These are phyloP conservation scores for Drosophila sordidula DNA, from an alignment of 2,888 invertebrate genomes.

Conservation along the genomic window DNA sequence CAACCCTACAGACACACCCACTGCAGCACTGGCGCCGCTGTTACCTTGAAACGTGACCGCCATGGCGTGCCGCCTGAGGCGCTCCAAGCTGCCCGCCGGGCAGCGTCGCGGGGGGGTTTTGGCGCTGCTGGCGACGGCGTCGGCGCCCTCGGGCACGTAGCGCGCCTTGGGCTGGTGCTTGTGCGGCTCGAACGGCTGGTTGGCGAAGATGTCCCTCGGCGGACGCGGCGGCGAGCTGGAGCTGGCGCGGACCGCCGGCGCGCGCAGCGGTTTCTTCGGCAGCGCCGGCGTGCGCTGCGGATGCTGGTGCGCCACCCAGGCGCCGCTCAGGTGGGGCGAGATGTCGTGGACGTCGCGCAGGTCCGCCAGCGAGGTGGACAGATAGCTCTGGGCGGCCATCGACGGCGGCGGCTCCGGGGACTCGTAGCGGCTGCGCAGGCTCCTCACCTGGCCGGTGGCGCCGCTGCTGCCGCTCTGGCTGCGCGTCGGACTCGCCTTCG, in stretches of 20 bases:
- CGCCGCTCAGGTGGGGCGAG: constrained; percentile 91
- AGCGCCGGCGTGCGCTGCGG: constrained; percentile 85
- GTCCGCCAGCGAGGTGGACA: constrained; percentile 93
- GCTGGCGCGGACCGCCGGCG: constrained; percentile 85
- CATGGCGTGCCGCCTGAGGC: constrained; percentile 63
- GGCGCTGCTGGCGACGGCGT: constrained; percentile 80
- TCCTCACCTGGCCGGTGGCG: constrained; percentile 89
- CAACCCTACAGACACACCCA: constrained; percentile 22
- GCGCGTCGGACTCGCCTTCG: constrained; percentile 62
- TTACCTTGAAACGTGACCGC: constrained; percentile 84
- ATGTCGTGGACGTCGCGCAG: constrained; percentile 91
- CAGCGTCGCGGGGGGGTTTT: constrained; percentile 86
- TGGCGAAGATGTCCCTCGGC: constrained; percentile 86
- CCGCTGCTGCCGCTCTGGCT: constrained; percentile 82
- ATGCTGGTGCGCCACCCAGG: constrained; percentile 93
- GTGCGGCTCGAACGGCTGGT: constrained; percentile 90
- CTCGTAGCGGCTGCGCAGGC: constrained; percentile 89
- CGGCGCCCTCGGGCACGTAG: constrained; percentile 88
- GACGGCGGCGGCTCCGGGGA: constrained; percentile 50
- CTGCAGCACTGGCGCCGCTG: constrained; percentile 34
- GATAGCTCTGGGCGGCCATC: constrained; percentile 33
- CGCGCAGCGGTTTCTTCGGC: too few relatives aligned
- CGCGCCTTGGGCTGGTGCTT: constrained; percentile 91
- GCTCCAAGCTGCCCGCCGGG: constrained; percentile 84
- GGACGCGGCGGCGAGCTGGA: constrained; percentile 86